A percentile compares a stretch with the other conserved stretches of the same genome.
phyloP scores from a whole-genome alignment of 2,797 vertebrate genomes.

The Gouania willdenowi region DNA sequence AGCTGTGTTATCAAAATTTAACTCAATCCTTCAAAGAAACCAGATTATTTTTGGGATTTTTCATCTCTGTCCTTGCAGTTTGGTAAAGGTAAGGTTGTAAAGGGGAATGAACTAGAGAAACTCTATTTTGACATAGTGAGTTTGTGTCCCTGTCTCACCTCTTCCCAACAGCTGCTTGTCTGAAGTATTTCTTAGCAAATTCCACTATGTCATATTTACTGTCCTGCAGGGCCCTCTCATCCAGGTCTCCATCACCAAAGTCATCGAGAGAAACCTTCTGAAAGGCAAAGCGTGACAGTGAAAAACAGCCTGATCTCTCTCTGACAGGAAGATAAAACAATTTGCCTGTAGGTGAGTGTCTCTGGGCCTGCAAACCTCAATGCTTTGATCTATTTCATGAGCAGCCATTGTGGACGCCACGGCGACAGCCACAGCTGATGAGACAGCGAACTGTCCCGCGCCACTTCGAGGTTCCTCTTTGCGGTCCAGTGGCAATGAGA shows the following conservation, averaged over 20 bases:
- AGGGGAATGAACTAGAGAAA: too few relatives aligned
- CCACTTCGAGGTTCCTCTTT: conserved; percentile 76
- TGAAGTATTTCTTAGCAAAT: conserved; percentile 90
- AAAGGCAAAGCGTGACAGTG: conserved; percentile 11
- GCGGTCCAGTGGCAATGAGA: conserved; percentile 79
- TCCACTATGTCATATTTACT: conserved; percentile 82
- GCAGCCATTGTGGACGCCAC: conserved; percentile 85
- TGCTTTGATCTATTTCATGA: conserved; percentile 84
- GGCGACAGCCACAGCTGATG: conserved; percentile 79
- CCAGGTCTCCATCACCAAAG: conserved; percentile 26
- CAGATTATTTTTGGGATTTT: too few relatives aligned
- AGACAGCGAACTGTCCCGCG: conserved; percentile 77
- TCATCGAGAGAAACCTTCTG: conserved; percentile 62
- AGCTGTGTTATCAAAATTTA: too few relatives aligned
- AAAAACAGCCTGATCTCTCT: conserved; percentile 3
- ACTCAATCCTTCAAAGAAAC: too few relatives aligned
- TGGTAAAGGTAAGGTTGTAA: too few relatives aligned
- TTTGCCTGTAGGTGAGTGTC: neutral
- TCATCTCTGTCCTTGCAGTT: too few relatives aligned
- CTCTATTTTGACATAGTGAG: too few relatives aligned
- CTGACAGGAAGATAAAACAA: neutral
- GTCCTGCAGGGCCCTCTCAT: conserved; percentile 58
- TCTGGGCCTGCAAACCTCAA: conserved; percentile 71
- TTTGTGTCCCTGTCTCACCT: conserved; percentile 41
- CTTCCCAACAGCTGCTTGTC: conserved; percentile 61